Percentiles rank a stretch among this genome's conserved stretches.
phyloP scores from a whole-genome alignment of 2,797 vertebrate species.

The Chanos chanos region DNA sequence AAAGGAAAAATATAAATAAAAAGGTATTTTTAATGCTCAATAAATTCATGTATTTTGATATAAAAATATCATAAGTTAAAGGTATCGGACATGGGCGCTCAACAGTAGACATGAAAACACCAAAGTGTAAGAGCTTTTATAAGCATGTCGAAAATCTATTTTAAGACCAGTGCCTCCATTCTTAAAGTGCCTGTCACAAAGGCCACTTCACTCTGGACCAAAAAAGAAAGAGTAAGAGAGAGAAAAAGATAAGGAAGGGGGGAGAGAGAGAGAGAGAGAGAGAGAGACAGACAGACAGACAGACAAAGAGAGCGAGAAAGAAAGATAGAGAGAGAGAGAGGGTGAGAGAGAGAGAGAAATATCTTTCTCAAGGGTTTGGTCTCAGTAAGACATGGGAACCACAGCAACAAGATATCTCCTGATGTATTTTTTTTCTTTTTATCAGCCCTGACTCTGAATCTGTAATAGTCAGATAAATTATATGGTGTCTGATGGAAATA shows the following conservation, averaged over 20 bases:
- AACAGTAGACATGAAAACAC: too few relatives aligned
- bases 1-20: too few relatives aligned
- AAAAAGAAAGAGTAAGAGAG: neutral
- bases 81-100: too few relatives aligned
- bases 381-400: conserved; percentile 9
- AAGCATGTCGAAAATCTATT: too few relatives aligned
- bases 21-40: too few relatives aligned
- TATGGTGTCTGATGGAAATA: conserved; percentile 54
- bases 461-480: conserved; percentile 55
- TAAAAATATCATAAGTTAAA: too few relatives aligned
- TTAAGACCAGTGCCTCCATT: conserved; percentile 19
- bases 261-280: neutral
- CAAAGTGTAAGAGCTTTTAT: too few relatives aligned
- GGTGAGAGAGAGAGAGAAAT: neutral
- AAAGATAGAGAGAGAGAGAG: neutral
- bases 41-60: too few relatives aligned
- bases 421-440: conserved; percentile 32
- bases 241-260: neutral
- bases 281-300: neutral
- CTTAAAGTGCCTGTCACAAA: neutral
- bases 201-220: conserved; percentile 4
- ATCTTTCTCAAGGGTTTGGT: neutral
- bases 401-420: conserved; percentile 41
- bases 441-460: conserved; percentile 30
- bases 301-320: neutral